A percentile compares a stretch with the other conserved stretches of the same genome.
Evolutionary conservation across 37 sponge, comb jelly and placozoan genomes (phyloP).

Genomic region (Aphrocallistes beatrix): DNA sequence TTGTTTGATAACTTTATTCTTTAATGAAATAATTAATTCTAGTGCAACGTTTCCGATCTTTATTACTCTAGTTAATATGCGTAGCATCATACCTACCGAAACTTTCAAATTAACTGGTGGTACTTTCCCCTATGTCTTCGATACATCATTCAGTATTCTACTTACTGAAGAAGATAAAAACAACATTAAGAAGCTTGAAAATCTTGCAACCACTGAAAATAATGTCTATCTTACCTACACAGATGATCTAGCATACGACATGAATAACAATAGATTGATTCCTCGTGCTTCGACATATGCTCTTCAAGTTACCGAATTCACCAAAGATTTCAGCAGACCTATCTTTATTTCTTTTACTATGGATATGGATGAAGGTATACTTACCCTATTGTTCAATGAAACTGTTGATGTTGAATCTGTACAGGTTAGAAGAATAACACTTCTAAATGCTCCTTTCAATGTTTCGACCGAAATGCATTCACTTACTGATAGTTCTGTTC

Average conservation of each 20-base stretch:
- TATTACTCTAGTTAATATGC: slow-evolving; percentile 41
- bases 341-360: slow-evolving; percentile 54
- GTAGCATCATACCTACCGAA: neutral
- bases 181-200: slow-evolving; percentile 43
- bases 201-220: slow-evolving; percentile 38
- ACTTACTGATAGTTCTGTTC: slow-evolving; percentile 41
- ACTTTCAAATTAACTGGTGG: slow-evolving; percentile 59
- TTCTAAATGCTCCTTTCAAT: slow-evolving; percentile 42
- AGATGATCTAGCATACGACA: slow-evolving; percentile 35
- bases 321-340: slow-evolving; percentile 50
- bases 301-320: slow-evolving; percentile 37
- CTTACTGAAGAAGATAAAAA: slow-evolving; percentile 59
- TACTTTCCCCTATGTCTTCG: slow-evolving; percentile 27
- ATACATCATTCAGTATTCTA: slow-evolving; percentile 29
- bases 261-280: slow-evolving; percentile 46
- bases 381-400: slow-evolving; percentile 67
- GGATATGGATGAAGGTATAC: slow-evolving; percentile 62
- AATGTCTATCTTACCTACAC: slow-evolving; percentile 45
- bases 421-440: slow-evolving; percentile 29
- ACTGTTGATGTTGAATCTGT: slow-evolving; percentile 71
- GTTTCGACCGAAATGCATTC: slow-evolving; percentile 33
- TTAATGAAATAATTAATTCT: slow-evolving; percentile 66
- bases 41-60: slow-evolving; percentile 39
- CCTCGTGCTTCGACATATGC: slow-evolving; percentile 26
- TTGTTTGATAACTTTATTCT: slow-evolving; percentile 43